Percentiles rank a stretch among this genome's conserved stretches.
These are phyloP conservation scores for Pteronotus mesoamericanus DNA, from an alignment of 2,797 vertebrate genomes.

Conservation along the genomic window DNA sequence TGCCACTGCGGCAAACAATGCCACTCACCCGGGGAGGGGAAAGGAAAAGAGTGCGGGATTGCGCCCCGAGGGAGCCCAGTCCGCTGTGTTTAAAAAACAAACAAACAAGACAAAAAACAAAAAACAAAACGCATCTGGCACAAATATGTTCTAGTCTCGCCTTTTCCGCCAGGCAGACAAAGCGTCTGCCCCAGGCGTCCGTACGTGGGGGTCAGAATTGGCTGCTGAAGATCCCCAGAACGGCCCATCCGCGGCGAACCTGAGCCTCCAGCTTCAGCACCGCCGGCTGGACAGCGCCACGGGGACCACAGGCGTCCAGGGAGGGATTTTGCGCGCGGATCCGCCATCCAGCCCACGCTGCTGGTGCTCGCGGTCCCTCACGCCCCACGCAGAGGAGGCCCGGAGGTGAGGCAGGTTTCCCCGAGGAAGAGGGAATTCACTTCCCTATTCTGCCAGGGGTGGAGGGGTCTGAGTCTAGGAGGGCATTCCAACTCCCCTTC, in stretches of 20 bases:
- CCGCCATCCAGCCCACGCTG: background rate
- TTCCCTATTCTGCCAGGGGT: background rate
- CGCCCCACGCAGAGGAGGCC: background rate
- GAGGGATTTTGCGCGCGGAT: no score
- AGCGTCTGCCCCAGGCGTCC: background rate
- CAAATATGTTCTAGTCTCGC: background rate
- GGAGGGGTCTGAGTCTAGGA: background rate
- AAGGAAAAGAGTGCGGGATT: background rate
- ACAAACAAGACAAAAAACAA: no score
- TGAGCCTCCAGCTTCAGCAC: conserved; percentile 40
- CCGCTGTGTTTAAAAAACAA: no score
- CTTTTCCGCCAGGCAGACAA: background rate
- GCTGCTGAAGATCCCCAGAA: background rate
- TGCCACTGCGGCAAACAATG: background rate
- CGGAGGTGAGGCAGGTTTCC: background rate
- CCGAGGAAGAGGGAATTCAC: background rate
- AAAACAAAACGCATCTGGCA: background rate
- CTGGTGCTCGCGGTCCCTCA: background rate
- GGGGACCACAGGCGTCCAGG: rapidly evolving
- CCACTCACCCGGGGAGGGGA: background rate
- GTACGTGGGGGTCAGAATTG: background rate
- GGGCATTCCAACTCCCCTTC: background rate
- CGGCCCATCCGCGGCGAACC: no score
- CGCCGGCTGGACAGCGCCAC: conserved; percentile 50
- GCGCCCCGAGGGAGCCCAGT: background rate